Percentiles rank a stretch among this genome's conserved stretches.
These are phyloP conservation scores for Dryobates pubescens DNA, from an alignment of 2,797 vertebrate genomes.

Conservation along the genomic window DNA sequence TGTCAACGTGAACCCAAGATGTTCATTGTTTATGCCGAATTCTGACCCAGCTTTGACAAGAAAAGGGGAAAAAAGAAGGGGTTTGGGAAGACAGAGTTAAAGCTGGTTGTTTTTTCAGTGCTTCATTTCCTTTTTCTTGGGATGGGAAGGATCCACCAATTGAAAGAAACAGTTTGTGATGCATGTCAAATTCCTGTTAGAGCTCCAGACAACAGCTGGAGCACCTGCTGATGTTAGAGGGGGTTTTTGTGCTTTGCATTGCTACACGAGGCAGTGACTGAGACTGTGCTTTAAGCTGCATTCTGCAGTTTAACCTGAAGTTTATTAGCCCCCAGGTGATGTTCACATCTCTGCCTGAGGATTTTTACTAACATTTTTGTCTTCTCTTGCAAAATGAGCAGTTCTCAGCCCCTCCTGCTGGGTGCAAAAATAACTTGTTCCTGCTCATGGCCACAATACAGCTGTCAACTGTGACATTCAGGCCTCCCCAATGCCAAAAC, in stretches of 20 bases:
- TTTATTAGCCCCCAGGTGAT: neutral
- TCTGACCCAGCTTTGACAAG: neutral
- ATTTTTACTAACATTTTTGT: neutral
- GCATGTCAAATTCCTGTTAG: neutral
- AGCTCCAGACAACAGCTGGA: neutral
- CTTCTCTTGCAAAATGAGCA: neutral
- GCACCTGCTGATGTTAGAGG: neutral
- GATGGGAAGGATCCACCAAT: neutral
- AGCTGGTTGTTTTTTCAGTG: neutral
- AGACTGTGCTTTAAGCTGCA: neutral
- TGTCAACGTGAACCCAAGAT: neutral
- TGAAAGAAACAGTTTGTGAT: neutral
- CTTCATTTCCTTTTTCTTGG: neutral
- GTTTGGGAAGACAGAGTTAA: neutral
- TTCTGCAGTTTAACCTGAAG: slow-evolving; percentile 33
- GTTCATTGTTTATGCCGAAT: neutral
- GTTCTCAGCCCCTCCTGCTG: neutral
- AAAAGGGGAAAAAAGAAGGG: neutral
- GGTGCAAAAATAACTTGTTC: neutral
- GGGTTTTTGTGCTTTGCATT: neutral
- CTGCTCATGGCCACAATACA: neutral
- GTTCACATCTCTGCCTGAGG: neutral
- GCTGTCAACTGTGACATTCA: neutral
- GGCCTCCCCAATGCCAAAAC: neutral
- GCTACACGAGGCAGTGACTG: neutral